Conservation (phyloP, 2,113 vertebrate genomes). For the Calonectris borealis region DNA sequence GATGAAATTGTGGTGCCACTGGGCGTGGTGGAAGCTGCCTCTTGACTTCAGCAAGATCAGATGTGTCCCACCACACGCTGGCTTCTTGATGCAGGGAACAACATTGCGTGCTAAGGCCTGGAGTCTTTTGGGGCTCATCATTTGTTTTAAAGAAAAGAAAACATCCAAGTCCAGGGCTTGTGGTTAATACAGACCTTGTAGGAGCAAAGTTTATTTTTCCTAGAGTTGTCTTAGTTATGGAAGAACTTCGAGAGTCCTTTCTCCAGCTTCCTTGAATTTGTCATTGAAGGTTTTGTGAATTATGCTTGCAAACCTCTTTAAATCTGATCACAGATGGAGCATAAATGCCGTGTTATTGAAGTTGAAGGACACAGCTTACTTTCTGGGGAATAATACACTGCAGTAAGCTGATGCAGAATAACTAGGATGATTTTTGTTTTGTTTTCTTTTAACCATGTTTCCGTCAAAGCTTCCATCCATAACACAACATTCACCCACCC, state of each 20-base stretch:
- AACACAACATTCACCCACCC: constrained; percentile 53
- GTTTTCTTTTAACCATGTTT: constrained; percentile 49
- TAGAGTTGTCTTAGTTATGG: background rate
- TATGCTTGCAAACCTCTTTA: constrained; percentile 27
- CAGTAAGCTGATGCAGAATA: constrained; percentile 35
- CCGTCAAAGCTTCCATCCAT: constrained; percentile 42
- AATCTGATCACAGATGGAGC: constrained; percentile 59
- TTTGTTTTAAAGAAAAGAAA: background rate
- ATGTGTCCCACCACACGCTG: background rate
- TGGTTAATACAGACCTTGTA: background rate
- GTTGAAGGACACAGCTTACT: constrained; percentile 52
- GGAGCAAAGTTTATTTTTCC: background rate
- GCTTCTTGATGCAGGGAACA: background rate
- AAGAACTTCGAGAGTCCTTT: constrained; percentile 1
- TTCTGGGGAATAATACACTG: constrained; percentile 36
- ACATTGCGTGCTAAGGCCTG: background rate
- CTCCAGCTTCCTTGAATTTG: background rate
- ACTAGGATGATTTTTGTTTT: constrained; percentile 33
- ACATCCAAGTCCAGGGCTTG: background rate
- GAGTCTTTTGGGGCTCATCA: background rate
- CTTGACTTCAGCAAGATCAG: background rate
- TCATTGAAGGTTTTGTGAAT: background rate
- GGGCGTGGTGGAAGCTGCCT: background rate
- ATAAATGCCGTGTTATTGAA: constrained; percentile 36
- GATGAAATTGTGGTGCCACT: background rate